These are phyloP conservation scores for Nudaria mundana DNA, from an alignment of 2,888 invertebrate genomes.

Conservation along the genomic window DNA sequence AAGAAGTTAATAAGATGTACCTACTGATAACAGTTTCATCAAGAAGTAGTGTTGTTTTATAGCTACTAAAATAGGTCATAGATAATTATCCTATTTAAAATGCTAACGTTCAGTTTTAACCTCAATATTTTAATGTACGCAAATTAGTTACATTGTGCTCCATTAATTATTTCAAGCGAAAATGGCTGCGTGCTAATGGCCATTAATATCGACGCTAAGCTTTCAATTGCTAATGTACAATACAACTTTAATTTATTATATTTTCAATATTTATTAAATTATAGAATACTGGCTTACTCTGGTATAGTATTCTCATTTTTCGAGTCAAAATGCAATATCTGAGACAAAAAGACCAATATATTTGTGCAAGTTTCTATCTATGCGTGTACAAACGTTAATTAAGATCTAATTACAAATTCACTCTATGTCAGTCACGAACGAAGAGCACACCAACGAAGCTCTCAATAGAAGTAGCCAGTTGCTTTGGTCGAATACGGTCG, in stretches of 20 bases:
- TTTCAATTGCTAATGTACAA: neutral
- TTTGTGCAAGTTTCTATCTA: no score
- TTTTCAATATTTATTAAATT: neutral
- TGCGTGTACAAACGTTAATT: no score
- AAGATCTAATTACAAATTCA: no score
- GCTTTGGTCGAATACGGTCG: no score
- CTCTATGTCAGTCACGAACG: no score
- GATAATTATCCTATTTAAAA: no score
- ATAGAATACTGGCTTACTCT: neutral
- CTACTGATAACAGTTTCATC: no score
- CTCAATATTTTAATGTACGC: slow-evolving; percentile 2
- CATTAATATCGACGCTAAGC: slow-evolving; percentile 1
- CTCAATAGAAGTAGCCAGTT: no score
- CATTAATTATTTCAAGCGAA: slow-evolving; percentile 5
- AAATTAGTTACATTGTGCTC: slow-evolving; percentile 4
- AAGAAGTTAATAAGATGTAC: no score
- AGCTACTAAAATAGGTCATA: neutral
- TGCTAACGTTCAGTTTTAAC: neutral
- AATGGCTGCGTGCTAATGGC: slow-evolving; percentile 4
- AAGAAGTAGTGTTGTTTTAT: no score
- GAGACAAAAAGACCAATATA: no score
- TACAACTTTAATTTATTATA: neutral
- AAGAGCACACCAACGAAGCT: no score
- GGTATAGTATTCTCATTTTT: neutral
- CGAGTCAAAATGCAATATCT: neutral